Percentiles rank a stretch among this genome's conserved stretches.
Conservation (phyloP, 2,888 invertebrate species). For the Conistra vaccinii region DNA sequence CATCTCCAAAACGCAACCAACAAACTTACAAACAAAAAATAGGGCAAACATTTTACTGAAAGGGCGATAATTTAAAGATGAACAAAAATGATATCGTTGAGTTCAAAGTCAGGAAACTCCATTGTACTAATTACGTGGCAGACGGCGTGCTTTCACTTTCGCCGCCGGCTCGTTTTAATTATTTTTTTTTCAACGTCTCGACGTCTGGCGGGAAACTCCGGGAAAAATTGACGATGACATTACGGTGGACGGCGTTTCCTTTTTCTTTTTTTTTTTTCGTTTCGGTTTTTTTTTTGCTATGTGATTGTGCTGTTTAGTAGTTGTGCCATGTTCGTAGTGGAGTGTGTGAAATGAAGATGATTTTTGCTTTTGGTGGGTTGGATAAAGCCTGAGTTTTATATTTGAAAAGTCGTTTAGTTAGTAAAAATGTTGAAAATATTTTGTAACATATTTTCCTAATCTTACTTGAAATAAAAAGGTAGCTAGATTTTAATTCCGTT, state of each 20-base stretch:
- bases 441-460: too few relatives aligned
- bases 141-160: constrained; percentile 90
- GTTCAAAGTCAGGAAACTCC: constrained; percentile 91
- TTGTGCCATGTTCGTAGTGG: background rate
- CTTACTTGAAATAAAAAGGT: too few relatives aligned
- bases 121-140: constrained; percentile 91
- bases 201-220: constrained; percentile 88
- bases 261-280: background rate
- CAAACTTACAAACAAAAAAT: constrained; percentile 62
- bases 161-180: constrained; percentile 89
- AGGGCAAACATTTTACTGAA: constrained; percentile 68
- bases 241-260: constrained; percentile 57
- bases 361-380: background rate
- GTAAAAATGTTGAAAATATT: too few relatives aligned
- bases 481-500: too few relatives aligned
- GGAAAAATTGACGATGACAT: constrained; percentile 82
- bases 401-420: too few relatives aligned
- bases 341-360: background rate
- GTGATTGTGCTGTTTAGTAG: too few relatives aligned
- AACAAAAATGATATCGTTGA: constrained; percentile 86
- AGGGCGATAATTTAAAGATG: constrained; percentile 77
- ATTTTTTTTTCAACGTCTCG: constrained; percentile 90
- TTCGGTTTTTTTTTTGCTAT: background rate
- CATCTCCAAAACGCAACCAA: constrained; percentile 34
- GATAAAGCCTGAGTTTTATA: too few relatives aligned